A percentile compares a stretch with the other conserved stretches of the same genome.
These are phyloP conservation scores for Gambusia affinis DNA, from an alignment of 2,113 vertebrate species.

Conservation along the genomic window DNA sequence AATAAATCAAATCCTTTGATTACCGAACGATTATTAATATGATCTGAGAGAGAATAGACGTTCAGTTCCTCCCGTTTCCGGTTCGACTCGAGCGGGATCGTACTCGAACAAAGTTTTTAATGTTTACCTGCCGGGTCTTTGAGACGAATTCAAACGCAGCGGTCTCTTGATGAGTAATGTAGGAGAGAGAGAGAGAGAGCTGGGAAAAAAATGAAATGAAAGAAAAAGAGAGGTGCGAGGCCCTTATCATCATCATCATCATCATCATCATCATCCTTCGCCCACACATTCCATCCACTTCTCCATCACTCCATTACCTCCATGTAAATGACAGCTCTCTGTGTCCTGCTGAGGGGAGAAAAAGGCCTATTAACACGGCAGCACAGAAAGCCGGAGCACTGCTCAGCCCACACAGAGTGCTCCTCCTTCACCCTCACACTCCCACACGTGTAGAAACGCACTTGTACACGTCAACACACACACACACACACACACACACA, in stretches of 20 bases:
- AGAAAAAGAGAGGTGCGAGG: constrained; percentile 61
- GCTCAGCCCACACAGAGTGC: constrained; percentile 75
- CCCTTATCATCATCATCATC: constrained; percentile 36
- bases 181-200: constrained; percentile 35
- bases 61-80: constrained; percentile 4
- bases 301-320: constrained; percentile 78
- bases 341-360: constrained; percentile 74
- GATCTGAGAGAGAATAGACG: constrained; percentile 39
- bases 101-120: constrained; percentile 14
- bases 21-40: constrained; percentile 40
- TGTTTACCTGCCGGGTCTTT: constrained; percentile 19
- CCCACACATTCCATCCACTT: constrained; percentile 79
- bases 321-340: constrained; percentile 80
- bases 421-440: constrained; percentile 73
- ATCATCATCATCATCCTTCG: constrained; percentile 63
- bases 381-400: constrained; percentile 66
- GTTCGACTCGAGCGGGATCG: neutral
- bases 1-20: neutral
- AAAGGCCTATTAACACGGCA: constrained; percentile 75
- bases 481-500: constrained; percentile 15
- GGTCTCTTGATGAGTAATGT: constrained; percentile 33
- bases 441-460: constrained; percentile 56
- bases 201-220: constrained; percentile 45
- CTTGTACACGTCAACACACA: constrained; percentile 25
- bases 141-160: constrained; percentile 20